A percentile compares a stretch with the other conserved stretches of the same genome.
These are phyloP conservation scores for Arenaria interpres DNA, from an alignment of 2,113 vertebrate species.

Conservation along the genomic window DNA sequence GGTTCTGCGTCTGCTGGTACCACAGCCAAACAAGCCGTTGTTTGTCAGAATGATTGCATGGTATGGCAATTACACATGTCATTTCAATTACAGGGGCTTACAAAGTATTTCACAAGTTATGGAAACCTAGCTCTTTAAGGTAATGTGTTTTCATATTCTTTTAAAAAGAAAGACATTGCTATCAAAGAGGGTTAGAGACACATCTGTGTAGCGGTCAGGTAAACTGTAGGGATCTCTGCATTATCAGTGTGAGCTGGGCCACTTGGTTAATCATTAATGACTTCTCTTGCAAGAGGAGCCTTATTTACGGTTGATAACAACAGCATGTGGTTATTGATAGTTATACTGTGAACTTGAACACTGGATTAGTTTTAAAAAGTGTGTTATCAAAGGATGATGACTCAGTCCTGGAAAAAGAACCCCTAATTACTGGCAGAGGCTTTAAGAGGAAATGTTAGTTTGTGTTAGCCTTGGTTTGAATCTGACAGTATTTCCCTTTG, in stretches of 20 bases:
- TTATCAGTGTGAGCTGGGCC: background rate
- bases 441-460: background rate
- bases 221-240: background rate
- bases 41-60: background rate
- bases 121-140: conserved; percentile 84
- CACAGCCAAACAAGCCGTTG: background rate
- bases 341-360: background rate
- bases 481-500: background rate
- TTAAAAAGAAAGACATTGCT: background rate
- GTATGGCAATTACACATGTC: background rate
- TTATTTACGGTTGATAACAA: background rate
- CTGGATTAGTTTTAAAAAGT: background rate
- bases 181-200: background rate
- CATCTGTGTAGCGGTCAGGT: background rate
- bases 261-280: conserved; percentile 12
- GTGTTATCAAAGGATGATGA: background rate
- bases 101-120: conserved; percentile 81
- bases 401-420: background rate
- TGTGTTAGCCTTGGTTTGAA: background rate
- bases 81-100: conserved; percentile 84
- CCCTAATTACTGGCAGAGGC: background rate
- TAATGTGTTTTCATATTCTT: conserved; percentile 51
- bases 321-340: background rate
- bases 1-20: background rate
- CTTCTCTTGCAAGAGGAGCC: background rate